Evolutionary conservation across 2,113 vertebrate species (phyloP).

Genomic region (Cheilinus undulatus): DNA sequence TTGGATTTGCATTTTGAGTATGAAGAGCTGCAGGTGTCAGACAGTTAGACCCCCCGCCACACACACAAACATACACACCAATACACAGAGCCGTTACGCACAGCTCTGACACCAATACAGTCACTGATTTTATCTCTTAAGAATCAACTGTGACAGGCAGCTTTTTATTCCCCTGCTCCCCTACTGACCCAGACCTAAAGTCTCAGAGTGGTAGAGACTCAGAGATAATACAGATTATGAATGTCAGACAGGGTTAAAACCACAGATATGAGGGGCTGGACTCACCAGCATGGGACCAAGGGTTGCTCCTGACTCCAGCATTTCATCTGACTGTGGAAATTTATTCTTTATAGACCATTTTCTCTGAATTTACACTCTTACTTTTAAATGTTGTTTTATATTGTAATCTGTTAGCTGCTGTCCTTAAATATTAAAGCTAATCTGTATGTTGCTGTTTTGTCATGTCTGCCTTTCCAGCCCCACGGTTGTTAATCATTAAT

Average conservation of each 20-base stretch:
- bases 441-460: too few species aligned
- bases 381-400: too few species aligned
- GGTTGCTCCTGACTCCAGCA: conserved; percentile 32
- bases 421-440: too few species aligned
- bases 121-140: conserved; percentile 69
- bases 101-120: conserved; percentile 56
- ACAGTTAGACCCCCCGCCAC: conserved; percentile 54
- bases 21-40: conserved; percentile 83
- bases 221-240: conserved; percentile 67
- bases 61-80: conserved; percentile 43
- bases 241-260: conserved; percentile 75
- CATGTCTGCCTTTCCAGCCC: too few species aligned
- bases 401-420: too few species aligned
- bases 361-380: too few species aligned
- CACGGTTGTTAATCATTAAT: too few species aligned
- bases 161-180: conserved; percentile 48
- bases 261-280: conserved; percentile 59
- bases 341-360: too few species aligned
- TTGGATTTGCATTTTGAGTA: conserved; percentile 80
- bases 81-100: conserved; percentile 54
- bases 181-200: conserved; percentile 40
- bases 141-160: conserved; percentile 52
- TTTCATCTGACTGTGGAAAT: conserved; percentile 7
- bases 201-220: conserved; percentile 46
- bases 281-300: conserved; percentile 49